These are phyloP conservation scores for Petroica traversi DNA, from an alignment of 2,113 vertebrate species.

Conservation along the genomic window DNA sequence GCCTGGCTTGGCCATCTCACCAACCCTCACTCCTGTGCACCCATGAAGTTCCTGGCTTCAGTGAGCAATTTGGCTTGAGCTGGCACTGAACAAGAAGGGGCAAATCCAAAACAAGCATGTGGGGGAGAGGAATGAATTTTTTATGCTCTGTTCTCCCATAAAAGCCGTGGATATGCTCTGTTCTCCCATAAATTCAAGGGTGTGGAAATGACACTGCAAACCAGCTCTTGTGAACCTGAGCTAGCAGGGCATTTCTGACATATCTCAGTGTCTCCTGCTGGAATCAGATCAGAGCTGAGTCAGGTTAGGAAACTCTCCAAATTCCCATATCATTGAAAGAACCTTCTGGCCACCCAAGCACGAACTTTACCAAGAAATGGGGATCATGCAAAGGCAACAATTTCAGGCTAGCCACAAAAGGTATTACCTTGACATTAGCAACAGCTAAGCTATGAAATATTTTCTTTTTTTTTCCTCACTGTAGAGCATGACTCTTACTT, in stretches of 20 bases:
- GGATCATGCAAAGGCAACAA: not conserved
- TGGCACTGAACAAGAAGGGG: not conserved
- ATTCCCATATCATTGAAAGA: not conserved
- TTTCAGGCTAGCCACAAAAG: not conserved
- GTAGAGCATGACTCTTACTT: not conserved
- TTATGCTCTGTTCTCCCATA: not conserved
- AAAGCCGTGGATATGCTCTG: no score
- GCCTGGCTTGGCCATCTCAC: not conserved
- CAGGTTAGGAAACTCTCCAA: not conserved
- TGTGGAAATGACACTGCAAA: not conserved
- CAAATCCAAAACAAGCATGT: not conserved
- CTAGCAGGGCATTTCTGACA: not conserved
- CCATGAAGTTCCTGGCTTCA: rapidly evolving
- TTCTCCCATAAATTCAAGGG: no score
- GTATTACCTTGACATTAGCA: not conserved
- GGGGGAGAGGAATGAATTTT: not conserved
- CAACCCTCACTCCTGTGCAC: not conserved
- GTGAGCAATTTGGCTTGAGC: not conserved
- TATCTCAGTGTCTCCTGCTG: not conserved
- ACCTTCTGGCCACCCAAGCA: not conserved
- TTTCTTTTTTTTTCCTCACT: not conserved
- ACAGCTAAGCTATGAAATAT: constrained; percentile 12
- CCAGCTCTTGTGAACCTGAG: not conserved
- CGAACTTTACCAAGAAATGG: not conserved
- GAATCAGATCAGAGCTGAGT: not conserved